Evolutionary conservation across 2,113 vertebrate genomes (phyloP).

Genomic region (Labeo rohita): DNA sequence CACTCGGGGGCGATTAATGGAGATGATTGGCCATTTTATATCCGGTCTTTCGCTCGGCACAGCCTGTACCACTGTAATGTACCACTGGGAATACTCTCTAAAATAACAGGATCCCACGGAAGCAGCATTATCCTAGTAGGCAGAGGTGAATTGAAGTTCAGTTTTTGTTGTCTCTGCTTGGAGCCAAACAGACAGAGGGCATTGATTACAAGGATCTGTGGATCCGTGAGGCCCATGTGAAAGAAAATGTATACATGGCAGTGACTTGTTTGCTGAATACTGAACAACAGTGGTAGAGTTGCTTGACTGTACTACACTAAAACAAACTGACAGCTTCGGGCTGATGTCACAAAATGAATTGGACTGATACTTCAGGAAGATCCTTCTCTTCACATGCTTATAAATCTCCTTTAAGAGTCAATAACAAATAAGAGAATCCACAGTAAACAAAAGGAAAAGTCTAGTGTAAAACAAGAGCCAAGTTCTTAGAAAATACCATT

Average conservation of each 20-base stretch:
- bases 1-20: slow-evolving; percentile 40
- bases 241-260: not conserved
- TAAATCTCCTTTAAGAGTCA: not conserved
- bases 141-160: slow-evolving; percentile 37
- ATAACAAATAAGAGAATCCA: not conserved
- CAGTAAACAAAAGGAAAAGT: not conserved
- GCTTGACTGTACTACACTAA: not conserved
- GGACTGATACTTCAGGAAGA: not conserved
- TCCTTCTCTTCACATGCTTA: not conserved
- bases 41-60: slow-evolving; percentile 10
- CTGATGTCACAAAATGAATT: not conserved
- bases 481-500: too few species aligned
- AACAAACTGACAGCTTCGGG: not conserved
- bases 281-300: not conserved
- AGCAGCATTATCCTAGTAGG: slow-evolving; percentile 22
- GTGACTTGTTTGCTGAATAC: not conserved
- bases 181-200: not conserved
- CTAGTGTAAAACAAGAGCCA: not conserved
- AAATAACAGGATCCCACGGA: slow-evolving; percentile 21
- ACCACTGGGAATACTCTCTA: not conserved
- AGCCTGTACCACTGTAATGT: slow-evolving; percentile 32
- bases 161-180: not conserved
- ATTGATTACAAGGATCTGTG: not conserved
- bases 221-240: not conserved
- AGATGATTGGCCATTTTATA: slow-evolving; percentile 46